A percentile compares a stretch with the other conserved stretches of the same genome.
Conservation (phyloP, 53 echinoderm and acorn worm genomes). For the Luidia sarsii region DNA sequence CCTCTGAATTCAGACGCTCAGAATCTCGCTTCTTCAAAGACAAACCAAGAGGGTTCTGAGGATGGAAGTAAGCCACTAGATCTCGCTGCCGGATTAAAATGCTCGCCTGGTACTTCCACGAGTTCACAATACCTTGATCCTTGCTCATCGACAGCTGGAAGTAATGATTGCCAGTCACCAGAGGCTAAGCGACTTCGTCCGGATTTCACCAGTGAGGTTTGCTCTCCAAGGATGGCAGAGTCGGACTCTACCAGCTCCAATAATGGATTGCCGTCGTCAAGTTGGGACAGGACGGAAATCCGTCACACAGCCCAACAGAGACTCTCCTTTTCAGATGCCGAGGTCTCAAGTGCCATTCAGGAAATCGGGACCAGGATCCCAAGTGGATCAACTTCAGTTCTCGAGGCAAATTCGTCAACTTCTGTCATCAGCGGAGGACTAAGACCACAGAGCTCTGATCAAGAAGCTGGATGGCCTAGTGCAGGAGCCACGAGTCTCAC, state of each 20-base stretch:
- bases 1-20: no score
- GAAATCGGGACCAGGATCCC: no score
- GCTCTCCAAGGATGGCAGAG: not conserved
- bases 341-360: constrained; percentile 37
- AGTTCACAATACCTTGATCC: constrained; percentile 12
- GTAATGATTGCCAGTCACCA: constrained; percentile 35
- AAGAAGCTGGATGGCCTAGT: no score
- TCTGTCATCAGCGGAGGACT: not conserved
- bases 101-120: constrained; percentile 2
- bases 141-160: not conserved
- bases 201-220: constrained; percentile 3
- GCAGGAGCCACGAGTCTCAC: no score
- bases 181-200: constrained; percentile 47
- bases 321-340: constrained; percentile 28
- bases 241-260: not conserved
- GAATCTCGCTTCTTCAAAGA: no score
- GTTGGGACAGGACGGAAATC: not conserved
- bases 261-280: constrained; percentile 1
- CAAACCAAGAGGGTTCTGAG: no score
- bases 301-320: not conserved
- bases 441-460: constrained; percentile 3
- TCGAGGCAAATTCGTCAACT: no score
- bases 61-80: not conserved
- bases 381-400: no score
- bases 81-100: not conserved